A percentile compares a stretch with the other conserved stretches of the same genome.
Conservation (phyloP, 2,797 vertebrate species). For the Peromyscus nudipes region DNA sequence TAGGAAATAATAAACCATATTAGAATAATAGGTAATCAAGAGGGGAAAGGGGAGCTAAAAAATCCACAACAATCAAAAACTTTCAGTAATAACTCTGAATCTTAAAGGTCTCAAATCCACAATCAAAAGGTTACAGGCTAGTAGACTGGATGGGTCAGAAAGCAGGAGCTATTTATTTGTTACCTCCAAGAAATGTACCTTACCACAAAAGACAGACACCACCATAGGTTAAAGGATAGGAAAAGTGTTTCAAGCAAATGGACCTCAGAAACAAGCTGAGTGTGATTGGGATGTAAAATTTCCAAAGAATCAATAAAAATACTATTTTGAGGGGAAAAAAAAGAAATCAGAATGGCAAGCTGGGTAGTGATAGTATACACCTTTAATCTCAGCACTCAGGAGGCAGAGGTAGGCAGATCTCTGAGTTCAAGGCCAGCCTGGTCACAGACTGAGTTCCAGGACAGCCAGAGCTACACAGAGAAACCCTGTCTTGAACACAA, state of each 20-base stretch:
- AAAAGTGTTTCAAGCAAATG: not conserved
- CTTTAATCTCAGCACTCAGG: not conserved
- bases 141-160: not conserved
- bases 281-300: not conserved
- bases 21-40: not conserved
- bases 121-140: not conserved
- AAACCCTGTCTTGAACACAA: not conserved
- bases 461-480: not conserved
- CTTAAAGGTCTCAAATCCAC: not conserved
- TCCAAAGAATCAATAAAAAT: not conserved
- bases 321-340: not conserved
- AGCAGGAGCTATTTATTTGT: not conserved
- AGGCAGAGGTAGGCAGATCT: not conserved
- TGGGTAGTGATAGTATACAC: not conserved
- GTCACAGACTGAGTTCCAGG: not conserved
- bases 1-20: not conserved
- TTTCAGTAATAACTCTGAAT: not conserved
- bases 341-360: not conserved
- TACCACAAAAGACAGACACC: not conserved
- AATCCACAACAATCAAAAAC: not conserved
- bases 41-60: too few species aligned
- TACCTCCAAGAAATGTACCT: not conserved
- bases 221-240: not conserved
- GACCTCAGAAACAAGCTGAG: not conserved
- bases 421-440: not conserved